Percentiles rank a stretch among this genome's conserved stretches.
Conservation (phyloP, 2,888 invertebrate species). For the Drosophila nigricruria region DNA sequence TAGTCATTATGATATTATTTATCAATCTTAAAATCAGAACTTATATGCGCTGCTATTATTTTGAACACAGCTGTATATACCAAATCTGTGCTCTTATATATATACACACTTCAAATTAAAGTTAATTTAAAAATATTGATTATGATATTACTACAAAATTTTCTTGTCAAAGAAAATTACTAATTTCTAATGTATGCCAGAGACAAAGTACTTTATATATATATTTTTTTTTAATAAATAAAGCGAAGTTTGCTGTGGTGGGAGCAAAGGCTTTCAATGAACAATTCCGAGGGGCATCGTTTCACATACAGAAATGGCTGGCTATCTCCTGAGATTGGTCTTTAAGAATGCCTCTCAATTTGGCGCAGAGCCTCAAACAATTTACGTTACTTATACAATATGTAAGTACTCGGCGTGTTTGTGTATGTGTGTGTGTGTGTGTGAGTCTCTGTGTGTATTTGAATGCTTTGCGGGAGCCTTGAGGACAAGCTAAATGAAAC, state of each 20-base stretch:
- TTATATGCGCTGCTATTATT: too few species aligned
- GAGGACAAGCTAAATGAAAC: conserved; percentile 68
- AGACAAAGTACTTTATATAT: conserved; percentile 5
- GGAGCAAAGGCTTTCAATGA: conserved; percentile 20
- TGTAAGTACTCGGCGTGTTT: conserved; percentile 30
- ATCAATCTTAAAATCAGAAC: too few species aligned
- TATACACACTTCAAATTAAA: neutral
- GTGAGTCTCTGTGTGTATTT: neutral
- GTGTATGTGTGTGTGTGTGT: neutral
- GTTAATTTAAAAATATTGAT: neutral
- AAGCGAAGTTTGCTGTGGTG: neutral
- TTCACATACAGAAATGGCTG: conserved; percentile 52
- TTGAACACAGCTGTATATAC: too few species aligned
- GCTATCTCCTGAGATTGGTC: conserved; percentile 57
- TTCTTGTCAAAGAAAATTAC: neutral
- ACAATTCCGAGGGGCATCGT: conserved; percentile 42
- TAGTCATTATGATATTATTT: too few species aligned
- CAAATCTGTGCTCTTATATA: neutral
- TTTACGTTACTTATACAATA: conserved; percentile 45
- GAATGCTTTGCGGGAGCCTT: conserved; percentile 26
- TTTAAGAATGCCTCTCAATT: conserved; percentile 47
- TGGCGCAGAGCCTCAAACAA: conserved; percentile 25
- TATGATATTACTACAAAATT: neutral
- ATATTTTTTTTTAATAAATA: neutral
- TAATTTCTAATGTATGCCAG: conserved; percentile 30